Evolutionary conservation across 2,888 invertebrate genomes (phyloP), one percentile per base, ranked within the genome.

Genomic region (Taphrorychus bicolor): DNA sequence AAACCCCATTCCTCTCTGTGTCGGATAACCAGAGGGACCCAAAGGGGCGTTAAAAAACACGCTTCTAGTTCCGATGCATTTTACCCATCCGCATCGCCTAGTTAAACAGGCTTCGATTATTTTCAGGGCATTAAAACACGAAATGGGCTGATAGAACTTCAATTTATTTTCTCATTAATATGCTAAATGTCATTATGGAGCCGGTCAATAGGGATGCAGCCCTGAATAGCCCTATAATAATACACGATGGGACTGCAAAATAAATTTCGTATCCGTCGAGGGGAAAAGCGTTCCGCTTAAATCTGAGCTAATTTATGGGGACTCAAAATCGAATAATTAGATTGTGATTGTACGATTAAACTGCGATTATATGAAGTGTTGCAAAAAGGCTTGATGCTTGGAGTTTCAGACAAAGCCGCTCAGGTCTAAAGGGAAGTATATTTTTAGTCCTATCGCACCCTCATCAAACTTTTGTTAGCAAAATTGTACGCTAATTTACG

Each of bases 141-240:
- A 70, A 75, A 75, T 71, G 72, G 73, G 75, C 71, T 74, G 76
- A 77, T 77, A 76, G 75, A 75, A 76, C 69, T 74, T 70, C 76
- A 76, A 77, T 77, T 77, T 77, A 77, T 77, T 76, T 76, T 75
- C 76, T 74, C 76, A 77, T 77, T 76, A 77, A 76, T 76, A 77
- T 77, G 74, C 74, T 76, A 74, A 76, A 77, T 76, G 76, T 76
- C 77, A 77, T 77, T 76, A 76, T 65, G 45, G 16, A 54, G 41
- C 57, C 60, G 54, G 69, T 64, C 64, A 69, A 69, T 69, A 49
- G 51, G 56, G 60, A 60, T 57, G 51, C 56, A 59, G 57, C 42
- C 18, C 59, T 56, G 59, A 63, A 68, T 68, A 62, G 68, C 68
- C 57, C 24, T 64, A 52, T 64, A 64, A 64, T 64, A 69, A 69